Conservation (phyloP, 1,140 invertebrate species). For the Bombus confusus region DNA sequence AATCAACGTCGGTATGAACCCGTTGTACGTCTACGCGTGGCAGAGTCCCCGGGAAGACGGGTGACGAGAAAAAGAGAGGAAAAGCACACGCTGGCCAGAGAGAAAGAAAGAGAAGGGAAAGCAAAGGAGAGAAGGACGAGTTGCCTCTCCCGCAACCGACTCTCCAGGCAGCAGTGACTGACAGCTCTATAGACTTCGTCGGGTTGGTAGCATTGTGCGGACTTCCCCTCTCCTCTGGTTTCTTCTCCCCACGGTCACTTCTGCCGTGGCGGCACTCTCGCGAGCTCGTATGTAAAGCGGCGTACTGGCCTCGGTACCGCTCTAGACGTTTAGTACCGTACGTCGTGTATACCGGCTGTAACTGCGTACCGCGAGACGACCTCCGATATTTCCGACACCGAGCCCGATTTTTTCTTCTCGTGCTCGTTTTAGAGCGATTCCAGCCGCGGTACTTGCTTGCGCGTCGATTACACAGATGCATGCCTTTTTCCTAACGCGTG, state of each 20-base stretch:
- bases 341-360: conserved; percentile 54
- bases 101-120: conserved; percentile 31
- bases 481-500: neutral
- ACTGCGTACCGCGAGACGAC: conserved; percentile 40
- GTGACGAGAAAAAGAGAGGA: neutral
- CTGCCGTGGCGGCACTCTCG: conserved; percentile 51
- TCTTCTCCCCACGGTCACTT: conserved; percentile 55
- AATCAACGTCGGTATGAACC: conserved; percentile 61
- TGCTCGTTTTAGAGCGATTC: conserved; percentile 17
- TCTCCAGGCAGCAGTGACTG: conserved; percentile 73
- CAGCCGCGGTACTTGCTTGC: neutral
- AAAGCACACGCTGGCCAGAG: conserved; percentile 27
- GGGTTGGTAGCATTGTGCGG: conserved; percentile 79
- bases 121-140: conserved; percentile 54
- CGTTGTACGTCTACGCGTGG: conserved; percentile 54
- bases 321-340: conserved; percentile 66
- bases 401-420: conserved; percentile 35
- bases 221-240: conserved; percentile 55
- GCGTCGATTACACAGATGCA: neutral
- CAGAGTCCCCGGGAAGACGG: conserved; percentile 27
- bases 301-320: conserved; percentile 41
- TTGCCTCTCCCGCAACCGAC: conserved; percentile 65
- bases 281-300: conserved; percentile 65
- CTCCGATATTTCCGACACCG: conserved; percentile 27
- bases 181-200: conserved; percentile 80